Evolutionary conservation across 2,888 invertebrate species (phyloP).

Genomic region (Sclerodermus sp.): DNA sequence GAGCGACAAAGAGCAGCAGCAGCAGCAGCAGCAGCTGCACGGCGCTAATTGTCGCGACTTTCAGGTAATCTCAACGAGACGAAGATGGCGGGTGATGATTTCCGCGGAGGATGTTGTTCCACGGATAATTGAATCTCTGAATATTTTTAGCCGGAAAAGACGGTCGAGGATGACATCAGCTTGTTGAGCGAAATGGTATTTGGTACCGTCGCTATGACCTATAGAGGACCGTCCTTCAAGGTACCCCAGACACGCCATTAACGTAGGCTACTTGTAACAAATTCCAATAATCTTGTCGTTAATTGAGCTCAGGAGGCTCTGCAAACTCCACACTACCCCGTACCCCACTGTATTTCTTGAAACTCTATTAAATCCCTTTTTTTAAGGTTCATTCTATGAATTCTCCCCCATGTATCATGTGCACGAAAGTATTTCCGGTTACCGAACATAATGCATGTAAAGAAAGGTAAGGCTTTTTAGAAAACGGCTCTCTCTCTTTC

Average conservation of each 20-base stretch:
- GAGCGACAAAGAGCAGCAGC: conserved; percentile 5
- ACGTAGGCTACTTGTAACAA: too few species aligned
- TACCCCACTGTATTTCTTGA: too few species aligned
- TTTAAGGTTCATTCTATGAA: conserved; percentile 59
- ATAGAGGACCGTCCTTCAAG: conserved; percentile 83
- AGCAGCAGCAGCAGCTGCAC: conserved; percentile 62
- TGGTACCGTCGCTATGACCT: conserved; percentile 87
- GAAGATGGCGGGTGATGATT: too few species aligned
- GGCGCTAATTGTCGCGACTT: conserved; percentile 62
- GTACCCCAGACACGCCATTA: too few species aligned
- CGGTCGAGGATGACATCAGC: conserved; percentile 64
- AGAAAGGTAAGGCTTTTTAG: conserved; percentile 33
- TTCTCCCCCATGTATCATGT: conserved; percentile 58
- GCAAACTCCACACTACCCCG: too few species aligned
- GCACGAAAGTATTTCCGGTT: conserved; percentile 53
- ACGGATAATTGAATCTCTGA: conserved; percentile 10
- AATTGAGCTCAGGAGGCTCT: too few species aligned
- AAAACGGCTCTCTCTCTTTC: too few species aligned
- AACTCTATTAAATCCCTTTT: not conserved
- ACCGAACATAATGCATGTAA: conserved; percentile 43
- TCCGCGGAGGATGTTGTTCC: too few species aligned
- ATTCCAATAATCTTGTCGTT: too few species aligned
- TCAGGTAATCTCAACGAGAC: conserved; percentile 59
- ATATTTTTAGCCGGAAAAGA: conserved; percentile 17
- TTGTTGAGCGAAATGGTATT: conserved; percentile 90